Conservation (phyloP, 2,113 vertebrate species). For the Dipodomys stephensi region DNA sequence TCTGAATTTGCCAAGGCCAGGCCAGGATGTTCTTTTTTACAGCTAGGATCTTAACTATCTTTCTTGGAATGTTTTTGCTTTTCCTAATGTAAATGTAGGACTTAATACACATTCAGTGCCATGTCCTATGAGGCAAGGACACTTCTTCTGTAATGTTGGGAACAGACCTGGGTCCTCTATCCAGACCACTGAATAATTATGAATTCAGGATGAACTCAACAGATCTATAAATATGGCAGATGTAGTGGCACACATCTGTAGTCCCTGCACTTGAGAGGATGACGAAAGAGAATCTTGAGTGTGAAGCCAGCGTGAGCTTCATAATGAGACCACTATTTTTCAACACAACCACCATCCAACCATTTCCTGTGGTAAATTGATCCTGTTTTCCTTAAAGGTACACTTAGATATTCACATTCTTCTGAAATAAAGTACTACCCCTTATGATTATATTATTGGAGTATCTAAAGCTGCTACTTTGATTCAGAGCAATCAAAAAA, state of each 20-base stretch:
- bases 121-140: too few relatives aligned
- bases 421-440: not conserved
- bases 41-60: not conserved
- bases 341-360: too few relatives aligned
- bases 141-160: not conserved
- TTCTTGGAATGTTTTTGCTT: not conserved
- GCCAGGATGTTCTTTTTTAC: too few relatives aligned
- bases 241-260: too few relatives aligned
- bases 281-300: not conserved
- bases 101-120: fast-evolving
- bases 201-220: not conserved
- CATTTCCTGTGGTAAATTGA: not conserved
- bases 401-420: not conserved
- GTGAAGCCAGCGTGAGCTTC: not conserved
- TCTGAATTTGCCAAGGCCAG: not conserved
- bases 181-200: not conserved
- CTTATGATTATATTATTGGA: not conserved
- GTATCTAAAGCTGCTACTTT: not conserved
- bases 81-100: not conserved
- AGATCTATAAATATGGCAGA: not conserved
- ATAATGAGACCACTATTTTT: not conserved
- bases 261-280: too few relatives aligned
- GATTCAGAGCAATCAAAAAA: not conserved
- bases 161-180: not conserved
- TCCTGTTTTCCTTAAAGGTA: not conserved